phyloP scores from a whole-genome alignment of 2,888 invertebrate species.

The Suillia variegata region DNA sequence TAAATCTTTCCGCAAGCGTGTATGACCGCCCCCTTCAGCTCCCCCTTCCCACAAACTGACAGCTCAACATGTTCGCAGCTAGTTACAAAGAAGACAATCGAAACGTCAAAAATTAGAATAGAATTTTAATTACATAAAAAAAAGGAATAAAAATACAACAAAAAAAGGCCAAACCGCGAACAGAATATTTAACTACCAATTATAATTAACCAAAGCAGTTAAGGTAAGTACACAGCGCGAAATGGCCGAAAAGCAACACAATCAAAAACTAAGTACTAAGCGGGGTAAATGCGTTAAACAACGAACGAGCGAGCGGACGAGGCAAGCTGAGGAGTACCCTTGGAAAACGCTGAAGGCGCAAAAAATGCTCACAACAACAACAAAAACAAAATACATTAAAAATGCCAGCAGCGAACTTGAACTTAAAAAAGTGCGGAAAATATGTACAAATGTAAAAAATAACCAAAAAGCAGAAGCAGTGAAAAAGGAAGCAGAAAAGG shows the following conservation, averaged over 20 bases:
- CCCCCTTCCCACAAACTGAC: not conserved
- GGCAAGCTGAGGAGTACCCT: no score
- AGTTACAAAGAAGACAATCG: conserved; percentile 4
- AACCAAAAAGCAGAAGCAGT: not conserved
- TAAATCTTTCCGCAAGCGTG: not conserved
- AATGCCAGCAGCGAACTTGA: conserved; percentile 48
- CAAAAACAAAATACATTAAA: conserved; percentile 33
- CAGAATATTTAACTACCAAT: conserved; percentile 31
- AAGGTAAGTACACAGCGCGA: conserved; percentile 26
- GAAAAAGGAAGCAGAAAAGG: not conserved
- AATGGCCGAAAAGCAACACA: conserved; percentile 22
- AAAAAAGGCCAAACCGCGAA: conserved; percentile 2
- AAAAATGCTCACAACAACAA: not conserved
- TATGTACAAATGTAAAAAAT: not conserved
- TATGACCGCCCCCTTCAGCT: no score
- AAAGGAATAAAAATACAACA: not conserved
- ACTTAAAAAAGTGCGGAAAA: conserved; percentile 34
- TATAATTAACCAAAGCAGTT: conserved; percentile 28
- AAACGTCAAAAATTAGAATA: conserved; percentile 20
- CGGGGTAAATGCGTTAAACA: not conserved
- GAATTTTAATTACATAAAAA: conserved; percentile 17
- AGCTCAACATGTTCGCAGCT: not conserved
- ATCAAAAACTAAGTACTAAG: not conserved
- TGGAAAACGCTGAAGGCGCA: no score
- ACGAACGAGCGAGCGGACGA: no score